Base-by-base conservation (phyloP, 2,888 invertebrate genomes). In the Drosophila greeni region DNA sequence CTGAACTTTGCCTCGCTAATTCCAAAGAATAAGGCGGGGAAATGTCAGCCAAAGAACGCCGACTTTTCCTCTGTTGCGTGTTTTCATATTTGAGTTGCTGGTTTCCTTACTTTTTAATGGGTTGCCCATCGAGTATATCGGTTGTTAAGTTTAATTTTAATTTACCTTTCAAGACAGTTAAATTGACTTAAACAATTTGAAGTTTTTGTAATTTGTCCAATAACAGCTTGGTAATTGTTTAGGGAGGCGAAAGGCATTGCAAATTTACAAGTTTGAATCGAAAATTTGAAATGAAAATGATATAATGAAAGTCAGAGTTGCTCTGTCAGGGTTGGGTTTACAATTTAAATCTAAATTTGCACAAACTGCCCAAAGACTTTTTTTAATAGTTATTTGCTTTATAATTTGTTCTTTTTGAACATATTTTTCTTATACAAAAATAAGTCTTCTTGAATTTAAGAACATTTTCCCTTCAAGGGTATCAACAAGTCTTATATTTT, bases 1-100 rank as follows among this genome's bases (percentile, higher is more conserved):
- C 60, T 60, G 60, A 60, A 60, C 59, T 60, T 59, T 60, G 59
- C 23, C 59, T 26, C 59, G 59, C 59, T 59, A 60, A 45, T 59
- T 60, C 45, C 45, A 8, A 47, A 47, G 31, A 39, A 11, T 26
- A 59, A 33, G 39, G 31, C 45, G 45, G 45, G 37, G 18, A 23
- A 59, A 43, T 34, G 59, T n/a, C 29, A 34, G 40, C 40, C 34
- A 58, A 58, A 23, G 57, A 57, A 59, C 43, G 45, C 59, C 59
- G 59, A 39, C 59, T 59, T 58, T 59, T 59, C 43, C 18, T 45
- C 29, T 6, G 43, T 51, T 51, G 55, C 55, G 55, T 55, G 55
- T 7, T 12, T 47, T 47, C 24, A 16, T 24, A 24, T 48, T 18
- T 31, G 23, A 31, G 29, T 23, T 39, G n/a, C 16, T 9, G 14